These are phyloP conservation scores for Macroglossus sobrinus DNA, from an alignment of 2,113 vertebrate species.

Conservation along the genomic window DNA sequence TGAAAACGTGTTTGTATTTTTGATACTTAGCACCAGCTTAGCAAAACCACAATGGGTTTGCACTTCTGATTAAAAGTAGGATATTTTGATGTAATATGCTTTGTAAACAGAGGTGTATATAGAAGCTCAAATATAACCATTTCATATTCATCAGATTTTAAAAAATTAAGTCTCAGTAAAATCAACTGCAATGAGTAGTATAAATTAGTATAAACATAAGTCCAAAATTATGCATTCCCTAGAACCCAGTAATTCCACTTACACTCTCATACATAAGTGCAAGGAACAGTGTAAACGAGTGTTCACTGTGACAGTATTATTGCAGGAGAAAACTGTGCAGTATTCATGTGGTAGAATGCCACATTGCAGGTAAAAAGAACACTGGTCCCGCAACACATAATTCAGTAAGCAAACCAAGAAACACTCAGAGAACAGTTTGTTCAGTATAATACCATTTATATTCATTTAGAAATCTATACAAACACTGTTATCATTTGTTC, in stretches of 20 bases:
- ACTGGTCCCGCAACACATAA: not conserved
- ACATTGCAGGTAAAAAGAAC: not conserved
- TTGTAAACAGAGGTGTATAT: not conserved
- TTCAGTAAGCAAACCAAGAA: not conserved
- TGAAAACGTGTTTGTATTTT: not conserved
- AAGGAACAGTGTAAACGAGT: not conserved
- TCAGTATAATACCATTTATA: not conserved
- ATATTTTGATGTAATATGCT: not conserved
- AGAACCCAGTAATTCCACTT: not conserved
- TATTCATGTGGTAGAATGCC: not conserved
- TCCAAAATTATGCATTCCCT: not conserved
- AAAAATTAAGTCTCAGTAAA: not conserved
- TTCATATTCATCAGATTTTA: not conserved
- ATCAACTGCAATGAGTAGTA: not conserved
- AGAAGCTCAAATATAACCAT: not conserved
- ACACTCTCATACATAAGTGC: not conserved
- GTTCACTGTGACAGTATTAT: not conserved
- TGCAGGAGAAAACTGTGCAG: not conserved
- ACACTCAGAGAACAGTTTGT: not conserved
- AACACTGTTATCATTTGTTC: not conserved
- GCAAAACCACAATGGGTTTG: not conserved
- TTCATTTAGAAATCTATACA: not conserved
- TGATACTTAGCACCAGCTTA: not conserved
- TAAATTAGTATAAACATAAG: not conserved
- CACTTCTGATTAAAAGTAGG: not conserved